These are phyloP conservation scores for Patella caerulea DNA, from an alignment of 2,888 invertebrate species.

Conservation along the genomic window DNA sequence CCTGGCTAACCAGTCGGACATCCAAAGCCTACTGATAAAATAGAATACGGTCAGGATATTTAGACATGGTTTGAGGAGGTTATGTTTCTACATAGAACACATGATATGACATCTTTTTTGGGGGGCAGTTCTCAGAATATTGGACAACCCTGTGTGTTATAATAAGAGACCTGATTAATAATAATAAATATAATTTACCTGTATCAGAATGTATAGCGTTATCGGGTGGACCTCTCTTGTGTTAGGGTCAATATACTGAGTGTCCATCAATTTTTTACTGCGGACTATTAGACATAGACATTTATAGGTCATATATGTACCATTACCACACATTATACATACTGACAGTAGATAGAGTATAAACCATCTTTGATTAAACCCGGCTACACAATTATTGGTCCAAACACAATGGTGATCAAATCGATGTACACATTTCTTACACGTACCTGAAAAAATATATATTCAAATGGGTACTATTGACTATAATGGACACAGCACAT, in stretches of 20 bases:
- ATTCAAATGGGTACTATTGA: neutral
- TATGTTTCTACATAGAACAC: too few species aligned
- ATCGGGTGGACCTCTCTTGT: constrained; percentile 55
- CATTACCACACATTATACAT: constrained; percentile 60
- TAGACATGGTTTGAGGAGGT: too few species aligned
- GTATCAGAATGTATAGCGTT: constrained; percentile 56
- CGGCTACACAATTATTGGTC: constrained; percentile 70
- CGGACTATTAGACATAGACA: constrained; percentile 52
- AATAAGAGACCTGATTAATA: constrained; percentile 21
- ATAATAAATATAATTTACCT: constrained; percentile 55
- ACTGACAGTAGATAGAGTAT: constrained; percentile 62
- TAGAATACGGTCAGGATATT: too few species aligned
- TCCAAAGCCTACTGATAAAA: too few species aligned
- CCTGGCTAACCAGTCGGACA: too few species aligned
- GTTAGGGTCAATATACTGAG: constrained; percentile 50
- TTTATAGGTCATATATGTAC: constrained; percentile 52
- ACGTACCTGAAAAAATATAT: constrained; percentile 55
- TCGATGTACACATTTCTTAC: constrained; percentile 66
- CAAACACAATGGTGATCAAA: constrained; percentile 71
- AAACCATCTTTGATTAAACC: constrained; percentile 66
- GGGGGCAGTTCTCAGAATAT: too few species aligned
- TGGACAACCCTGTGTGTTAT: too few species aligned
- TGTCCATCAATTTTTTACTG: constrained; percentile 51
- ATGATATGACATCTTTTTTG: too few species aligned
- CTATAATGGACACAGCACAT: constrained; percentile 8